A percentile compares a stretch with the other conserved stretches of the same genome.
phyloP scores from a whole-genome alignment of 2,888 invertebrate species.

The Cistogaster globosa region DNA sequence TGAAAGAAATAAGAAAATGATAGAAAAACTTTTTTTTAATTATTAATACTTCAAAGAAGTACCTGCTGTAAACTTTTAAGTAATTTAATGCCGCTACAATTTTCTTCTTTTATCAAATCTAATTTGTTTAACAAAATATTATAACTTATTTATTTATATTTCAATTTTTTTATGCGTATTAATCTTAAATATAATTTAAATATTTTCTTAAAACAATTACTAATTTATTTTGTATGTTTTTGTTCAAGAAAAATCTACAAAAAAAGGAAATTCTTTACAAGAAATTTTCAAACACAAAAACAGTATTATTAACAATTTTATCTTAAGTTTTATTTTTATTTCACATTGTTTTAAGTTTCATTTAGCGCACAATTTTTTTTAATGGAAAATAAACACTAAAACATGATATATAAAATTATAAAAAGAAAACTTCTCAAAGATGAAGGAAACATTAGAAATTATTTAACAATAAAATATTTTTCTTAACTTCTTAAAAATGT shows the following conservation, averaged over 20 bases:
- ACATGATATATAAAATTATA: not conserved
- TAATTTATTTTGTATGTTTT: slow-evolving; percentile 24
- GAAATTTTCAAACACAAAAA: slow-evolving; percentile 30
- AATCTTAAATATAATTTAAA: not conserved
- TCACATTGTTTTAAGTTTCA: not conserved
- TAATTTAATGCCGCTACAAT: slow-evolving; percentile 36
- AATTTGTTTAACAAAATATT: slow-evolving; percentile 57
- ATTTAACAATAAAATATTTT: no score
- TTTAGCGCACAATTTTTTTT: slow-evolving; percentile 33
- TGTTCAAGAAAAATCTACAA: slow-evolving; percentile 28
- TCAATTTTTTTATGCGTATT: not conserved
- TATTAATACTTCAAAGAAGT: slow-evolving; percentile 69
- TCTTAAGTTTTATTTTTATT: not conserved
- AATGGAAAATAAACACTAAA: not conserved
- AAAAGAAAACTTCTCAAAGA: no score
- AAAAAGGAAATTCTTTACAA: not conserved
- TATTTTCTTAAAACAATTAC: slow-evolving; percentile 17
- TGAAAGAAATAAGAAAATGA: not conserved
- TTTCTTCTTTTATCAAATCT: slow-evolving; percentile 59
- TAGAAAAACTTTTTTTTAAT: slow-evolving; percentile 12
- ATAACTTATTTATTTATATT: slow-evolving; percentile 42
- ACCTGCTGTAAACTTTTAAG: slow-evolving; percentile 66
- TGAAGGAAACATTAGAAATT: no score
- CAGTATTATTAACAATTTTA: slow-evolving; percentile 50
- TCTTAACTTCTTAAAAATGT: no score